These are phyloP conservation scores for Coracopsis vasa DNA, from an alignment of 2,113 vertebrate species.

Conservation along the genomic window DNA sequence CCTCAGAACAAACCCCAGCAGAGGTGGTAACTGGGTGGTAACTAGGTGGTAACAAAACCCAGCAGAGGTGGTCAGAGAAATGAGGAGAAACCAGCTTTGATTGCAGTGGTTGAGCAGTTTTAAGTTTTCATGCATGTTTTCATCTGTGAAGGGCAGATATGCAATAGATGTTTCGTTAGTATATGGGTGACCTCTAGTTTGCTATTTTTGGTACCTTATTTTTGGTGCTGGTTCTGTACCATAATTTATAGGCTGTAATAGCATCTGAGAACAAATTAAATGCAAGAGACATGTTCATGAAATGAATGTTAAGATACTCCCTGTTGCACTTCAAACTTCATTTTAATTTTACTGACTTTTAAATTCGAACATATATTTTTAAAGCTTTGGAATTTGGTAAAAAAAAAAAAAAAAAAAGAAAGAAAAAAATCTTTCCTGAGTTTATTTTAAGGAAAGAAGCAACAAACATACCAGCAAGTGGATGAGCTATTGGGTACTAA, in stretches of 20 bases:
- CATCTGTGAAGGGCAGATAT: slow-evolving; percentile 7
- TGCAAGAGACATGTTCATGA: neutral
- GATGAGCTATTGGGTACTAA: neutral
- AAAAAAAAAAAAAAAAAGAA: neutral
- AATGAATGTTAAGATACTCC: neutral
- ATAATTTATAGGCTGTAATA: neutral
- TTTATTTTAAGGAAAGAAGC: neutral
- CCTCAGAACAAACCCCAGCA: neutral
- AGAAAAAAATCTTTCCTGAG: neutral
- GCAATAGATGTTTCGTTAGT: neutral
- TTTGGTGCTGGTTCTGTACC: neutral
- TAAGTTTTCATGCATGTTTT: neutral
- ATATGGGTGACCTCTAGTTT: neutral
- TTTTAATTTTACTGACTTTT: slow-evolving; percentile 20
- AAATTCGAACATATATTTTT: neutral
- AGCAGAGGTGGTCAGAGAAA: neutral
- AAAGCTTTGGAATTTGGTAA: neutral
- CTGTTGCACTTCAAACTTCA: neutral
- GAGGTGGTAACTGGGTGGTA: neutral
- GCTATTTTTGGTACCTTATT: neutral
- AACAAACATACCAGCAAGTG: neutral
- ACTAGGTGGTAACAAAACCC: neutral
- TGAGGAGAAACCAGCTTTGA: neutral
- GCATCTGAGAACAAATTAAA: neutral
- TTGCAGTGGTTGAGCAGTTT: neutral